Percentiles rank a stretch among this genome's conserved stretches.
Evolutionary conservation across 1,140 invertebrate species (phyloP).

Genomic region (Wiebesia pumilae): DNA sequence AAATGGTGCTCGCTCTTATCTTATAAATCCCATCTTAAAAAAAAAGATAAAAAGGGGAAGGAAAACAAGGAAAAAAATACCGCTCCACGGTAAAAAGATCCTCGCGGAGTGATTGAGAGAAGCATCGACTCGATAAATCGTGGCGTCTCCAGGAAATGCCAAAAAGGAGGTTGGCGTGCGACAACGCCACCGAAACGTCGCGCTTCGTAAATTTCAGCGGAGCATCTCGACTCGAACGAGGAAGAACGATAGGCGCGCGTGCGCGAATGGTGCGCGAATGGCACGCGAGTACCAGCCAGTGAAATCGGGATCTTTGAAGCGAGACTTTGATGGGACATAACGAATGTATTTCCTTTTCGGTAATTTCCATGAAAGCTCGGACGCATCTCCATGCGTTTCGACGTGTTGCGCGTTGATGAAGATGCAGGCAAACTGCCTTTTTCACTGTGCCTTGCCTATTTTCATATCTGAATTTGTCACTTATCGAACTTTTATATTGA

Average conservation of each 20-base stretch:
- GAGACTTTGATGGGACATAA: not conserved
- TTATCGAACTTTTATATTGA: no score
- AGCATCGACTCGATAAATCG: not conserved
- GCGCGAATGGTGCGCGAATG: not conserved
- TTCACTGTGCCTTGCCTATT: no score
- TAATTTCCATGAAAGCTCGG: not conserved
- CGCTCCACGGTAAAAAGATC: conserved; percentile 6
- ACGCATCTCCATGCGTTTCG: no score
- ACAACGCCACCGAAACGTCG: conserved; percentile 19
- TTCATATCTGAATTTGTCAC: no score
- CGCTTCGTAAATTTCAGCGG: conserved; percentile 20
- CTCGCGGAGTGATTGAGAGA: not conserved
- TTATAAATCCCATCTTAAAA: not conserved
- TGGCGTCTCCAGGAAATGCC: conserved; percentile 6
- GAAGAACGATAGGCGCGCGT: not conserved
- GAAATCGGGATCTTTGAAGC: not conserved
- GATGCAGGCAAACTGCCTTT: no score
- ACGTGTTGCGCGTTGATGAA: no score
- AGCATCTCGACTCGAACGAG: not conserved
- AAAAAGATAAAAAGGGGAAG: conserved; percentile 6
- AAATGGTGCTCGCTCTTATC: not conserved
- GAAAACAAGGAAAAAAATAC: not conserved
- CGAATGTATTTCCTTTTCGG: not conserved
- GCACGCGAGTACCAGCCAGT: no score
- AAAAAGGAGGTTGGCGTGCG: not conserved